These are phyloP conservation scores for Tiaroga cobitis DNA, from an alignment of 2,797 vertebrate genomes.

Conservation along the genomic window DNA sequence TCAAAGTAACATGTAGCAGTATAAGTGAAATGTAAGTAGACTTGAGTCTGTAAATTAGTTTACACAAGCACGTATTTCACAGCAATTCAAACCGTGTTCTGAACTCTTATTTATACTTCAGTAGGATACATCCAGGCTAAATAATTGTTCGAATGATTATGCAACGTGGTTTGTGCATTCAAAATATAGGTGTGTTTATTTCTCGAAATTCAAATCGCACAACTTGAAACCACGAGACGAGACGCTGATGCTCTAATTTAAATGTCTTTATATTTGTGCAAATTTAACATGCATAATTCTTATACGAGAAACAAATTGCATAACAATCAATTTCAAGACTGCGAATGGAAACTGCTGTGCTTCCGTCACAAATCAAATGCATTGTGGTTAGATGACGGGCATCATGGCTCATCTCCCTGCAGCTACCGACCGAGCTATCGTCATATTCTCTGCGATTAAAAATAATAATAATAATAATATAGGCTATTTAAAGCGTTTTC, in stretches of 20 bases:
- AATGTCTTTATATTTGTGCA: background rate
- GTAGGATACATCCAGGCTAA: background rate
- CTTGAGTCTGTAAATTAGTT: background rate
- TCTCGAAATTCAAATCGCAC: background rate
- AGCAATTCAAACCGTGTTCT: background rate
- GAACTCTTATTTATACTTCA: background rate
- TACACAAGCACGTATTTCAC: background rate
- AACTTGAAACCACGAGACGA: background rate
- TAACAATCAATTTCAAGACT: background rate
- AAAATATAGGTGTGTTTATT: background rate
- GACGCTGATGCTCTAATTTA: background rate
- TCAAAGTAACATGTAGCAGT: background rate
- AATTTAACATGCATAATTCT: background rate
- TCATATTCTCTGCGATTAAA: background rate
- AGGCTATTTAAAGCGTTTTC: background rate
- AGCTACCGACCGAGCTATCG: background rate
- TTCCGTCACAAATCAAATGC: conserved; percentile 20
- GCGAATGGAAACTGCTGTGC: background rate
- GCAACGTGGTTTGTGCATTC: background rate
- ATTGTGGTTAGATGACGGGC: conserved; percentile 4
- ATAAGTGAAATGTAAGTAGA: background rate
- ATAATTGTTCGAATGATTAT: conserved; percentile 4
- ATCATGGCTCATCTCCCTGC: conserved; percentile 19
- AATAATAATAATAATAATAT: background rate
- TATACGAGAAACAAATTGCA: background rate